A percentile compares a stretch with the other conserved stretches of the same genome.
Evolutionary conservation across 2,888 invertebrate species (phyloP).

Genomic region (Euplexia lucipara): DNA sequence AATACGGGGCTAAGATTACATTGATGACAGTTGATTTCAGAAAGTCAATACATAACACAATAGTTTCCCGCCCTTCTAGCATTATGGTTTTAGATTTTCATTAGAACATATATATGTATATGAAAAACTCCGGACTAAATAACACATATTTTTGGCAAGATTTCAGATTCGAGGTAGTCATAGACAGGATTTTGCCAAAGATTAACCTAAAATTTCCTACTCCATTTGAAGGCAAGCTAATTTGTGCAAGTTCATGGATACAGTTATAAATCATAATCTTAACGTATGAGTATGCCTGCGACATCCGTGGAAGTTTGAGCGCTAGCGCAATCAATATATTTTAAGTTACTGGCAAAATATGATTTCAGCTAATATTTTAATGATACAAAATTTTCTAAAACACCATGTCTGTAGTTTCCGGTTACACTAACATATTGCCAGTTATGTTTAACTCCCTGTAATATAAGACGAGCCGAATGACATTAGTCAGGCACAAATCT

Average conservation of each 20-base stretch:
- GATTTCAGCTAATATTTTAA: not conserved
- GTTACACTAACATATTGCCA: not conserved
- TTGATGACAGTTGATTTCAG: too few species aligned
- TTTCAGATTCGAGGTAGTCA: too few species aligned
- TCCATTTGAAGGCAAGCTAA: conserved; percentile 53
- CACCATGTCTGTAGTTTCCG: not conserved
- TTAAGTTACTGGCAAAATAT: conserved; percentile 21
- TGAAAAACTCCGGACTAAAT: too few species aligned
- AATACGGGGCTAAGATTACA: too few species aligned
- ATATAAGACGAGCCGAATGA: too few species aligned
- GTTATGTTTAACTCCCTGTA: too few species aligned
- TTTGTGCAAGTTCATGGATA: conserved; percentile 62
- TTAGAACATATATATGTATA: too few species aligned
- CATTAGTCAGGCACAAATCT: too few species aligned
- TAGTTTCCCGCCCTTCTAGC: too few species aligned
- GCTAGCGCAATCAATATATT: conserved; percentile 63
- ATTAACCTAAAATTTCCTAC: conserved; percentile 11
- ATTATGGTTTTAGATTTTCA: too few species aligned
- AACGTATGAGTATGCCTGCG: conserved; percentile 54
- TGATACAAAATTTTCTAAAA: not conserved
- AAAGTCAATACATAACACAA: too few species aligned
- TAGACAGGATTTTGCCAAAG: too few species aligned
- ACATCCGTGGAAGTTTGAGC: conserved; percentile 64
- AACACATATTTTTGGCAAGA: conserved; percentile 18
- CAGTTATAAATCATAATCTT: conserved; percentile 69